Percentiles rank a stretch among this genome's conserved stretches.
These are phyloP conservation scores for Luffia ferchaultella DNA, from an alignment of 2,888 invertebrate genomes.

Conservation along the genomic window DNA sequence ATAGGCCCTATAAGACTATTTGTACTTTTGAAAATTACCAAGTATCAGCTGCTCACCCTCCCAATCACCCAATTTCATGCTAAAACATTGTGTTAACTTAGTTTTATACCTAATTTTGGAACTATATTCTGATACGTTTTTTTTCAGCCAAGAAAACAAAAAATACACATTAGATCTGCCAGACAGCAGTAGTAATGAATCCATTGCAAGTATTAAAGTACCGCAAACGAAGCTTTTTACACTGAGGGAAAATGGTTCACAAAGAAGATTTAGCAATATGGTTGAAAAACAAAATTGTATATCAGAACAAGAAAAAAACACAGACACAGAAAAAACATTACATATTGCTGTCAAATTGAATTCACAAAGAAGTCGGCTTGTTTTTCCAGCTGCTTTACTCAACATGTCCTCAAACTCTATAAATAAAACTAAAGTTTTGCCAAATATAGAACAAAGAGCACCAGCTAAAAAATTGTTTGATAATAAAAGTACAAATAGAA, in stretches of 20 bases:
- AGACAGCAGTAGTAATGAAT: slow-evolving; percentile 49
- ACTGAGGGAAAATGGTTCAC: slow-evolving; percentile 31
- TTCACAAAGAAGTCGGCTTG: slow-evolving; percentile 10
- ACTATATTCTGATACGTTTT: neutral
- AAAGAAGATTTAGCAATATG: slow-evolving; percentile 30
- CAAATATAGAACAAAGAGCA: slow-evolving; percentile 17
- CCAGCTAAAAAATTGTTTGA: slow-evolving; percentile 3
- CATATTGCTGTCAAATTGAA: slow-evolving; percentile 5
- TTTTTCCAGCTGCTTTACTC: slow-evolving; percentile 36
- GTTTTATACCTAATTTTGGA: too few species aligned
- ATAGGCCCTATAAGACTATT: too few species aligned
- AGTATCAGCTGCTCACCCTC: too few species aligned
- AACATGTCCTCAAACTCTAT: slow-evolving; percentile 31
- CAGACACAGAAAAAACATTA: slow-evolving; percentile 22
- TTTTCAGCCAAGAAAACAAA: slow-evolving; percentile 40
- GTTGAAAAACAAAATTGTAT: slow-evolving; percentile 30
- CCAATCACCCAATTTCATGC: too few species aligned
- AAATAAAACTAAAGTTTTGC: slow-evolving; percentile 28
- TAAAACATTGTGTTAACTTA: too few species aligned
- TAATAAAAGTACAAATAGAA: neutral
- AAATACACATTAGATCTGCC: slow-evolving; percentile 34
- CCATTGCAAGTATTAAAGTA: slow-evolving; percentile 45
- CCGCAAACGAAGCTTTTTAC: slow-evolving; percentile 42
- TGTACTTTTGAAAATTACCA: too few species aligned
- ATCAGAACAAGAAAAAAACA: slow-evolving; percentile 25